Conservation (phyloP, 2,888 invertebrate genomes). For the Odiellus spinosus region DNA sequence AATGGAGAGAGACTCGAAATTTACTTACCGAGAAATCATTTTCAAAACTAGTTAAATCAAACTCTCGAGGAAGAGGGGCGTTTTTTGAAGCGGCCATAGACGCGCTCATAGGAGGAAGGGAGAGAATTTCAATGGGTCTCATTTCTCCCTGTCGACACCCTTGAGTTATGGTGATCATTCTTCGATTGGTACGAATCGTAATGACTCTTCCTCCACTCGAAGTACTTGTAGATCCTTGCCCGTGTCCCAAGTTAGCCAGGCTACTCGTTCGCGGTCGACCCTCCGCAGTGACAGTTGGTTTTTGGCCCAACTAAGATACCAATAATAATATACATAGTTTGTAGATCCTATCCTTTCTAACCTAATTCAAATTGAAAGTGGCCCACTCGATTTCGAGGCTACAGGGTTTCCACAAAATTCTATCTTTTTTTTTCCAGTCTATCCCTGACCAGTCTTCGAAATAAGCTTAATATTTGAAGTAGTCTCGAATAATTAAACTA, state of each 20-base stretch:
- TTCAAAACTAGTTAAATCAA: slow-evolving; percentile 10
- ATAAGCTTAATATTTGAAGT: no score
- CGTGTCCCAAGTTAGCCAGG: slow-evolving; percentile 3
- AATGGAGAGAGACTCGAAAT: no score
- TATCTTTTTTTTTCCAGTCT: no score
- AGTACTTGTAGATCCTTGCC: slow-evolving; percentile 6
- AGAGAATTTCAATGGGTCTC: slow-evolving; percentile 11
- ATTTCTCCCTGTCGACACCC: slow-evolving; percentile 13
- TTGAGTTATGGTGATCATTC: slow-evolving; percentile 17
- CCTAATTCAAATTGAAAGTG: no score
- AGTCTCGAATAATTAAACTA: no score
- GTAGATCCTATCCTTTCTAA: not conserved
- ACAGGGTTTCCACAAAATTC: no score
- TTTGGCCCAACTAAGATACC: slow-evolving; percentile 11
- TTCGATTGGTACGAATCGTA: slow-evolving; percentile 14
- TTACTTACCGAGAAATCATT: slow-evolving; percentile 12
- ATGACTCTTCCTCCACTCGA: slow-evolving; percentile 13
- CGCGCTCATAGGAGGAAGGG: slow-evolving; percentile 2
- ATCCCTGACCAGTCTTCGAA: no score
- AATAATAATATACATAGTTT: not conserved
- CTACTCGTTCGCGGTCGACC: no score
- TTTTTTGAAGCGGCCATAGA: slow-evolving; percentile 7
- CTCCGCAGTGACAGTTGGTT: slow-evolving; percentile 2
- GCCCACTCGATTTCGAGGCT: no score
- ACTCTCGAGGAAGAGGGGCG: no score